A percentile compares a stretch with the other conserved stretches of the same genome.
These are phyloP conservation scores for Liparis tanakae DNA, from an alignment of 2,797 vertebrate species.

Conservation along the genomic window DNA sequence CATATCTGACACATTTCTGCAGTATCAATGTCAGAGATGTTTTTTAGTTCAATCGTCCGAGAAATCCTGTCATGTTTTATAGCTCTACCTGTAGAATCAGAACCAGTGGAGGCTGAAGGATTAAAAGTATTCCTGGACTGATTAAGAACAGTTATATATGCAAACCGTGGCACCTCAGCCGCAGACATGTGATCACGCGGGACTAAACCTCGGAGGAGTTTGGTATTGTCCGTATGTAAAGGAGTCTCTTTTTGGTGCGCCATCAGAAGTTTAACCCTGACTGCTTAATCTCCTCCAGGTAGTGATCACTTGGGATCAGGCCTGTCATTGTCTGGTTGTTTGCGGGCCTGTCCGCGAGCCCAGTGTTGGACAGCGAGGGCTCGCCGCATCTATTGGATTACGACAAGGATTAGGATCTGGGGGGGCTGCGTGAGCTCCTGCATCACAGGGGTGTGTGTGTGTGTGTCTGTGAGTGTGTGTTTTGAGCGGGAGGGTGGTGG, in stretches of 20 bases:
- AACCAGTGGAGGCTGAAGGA: background rate
- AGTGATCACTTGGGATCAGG: too few relatives aligned
- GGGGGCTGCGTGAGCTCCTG: constrained; percentile 61
- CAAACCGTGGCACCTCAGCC: background rate
- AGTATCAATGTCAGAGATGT: too few relatives aligned
- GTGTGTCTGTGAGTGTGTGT: too few relatives aligned
- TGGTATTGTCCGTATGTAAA: background rate
- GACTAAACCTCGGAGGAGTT: background rate
- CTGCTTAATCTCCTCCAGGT: constrained; percentile 36
- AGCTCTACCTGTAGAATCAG: background rate
- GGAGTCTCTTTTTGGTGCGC: background rate
- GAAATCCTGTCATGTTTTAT: background rate
- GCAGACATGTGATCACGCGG: background rate
- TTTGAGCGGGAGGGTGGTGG: constrained; percentile 13
- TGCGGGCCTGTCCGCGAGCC: too few relatives aligned
- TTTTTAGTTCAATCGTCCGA: constrained; percentile 1
- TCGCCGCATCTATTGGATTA: constrained; percentile 96
- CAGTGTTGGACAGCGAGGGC: constrained; percentile 79
- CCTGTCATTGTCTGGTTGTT: constrained; percentile 57
- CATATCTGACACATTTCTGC: constrained; percentile 7
- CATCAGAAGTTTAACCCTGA: constrained; percentile 14
- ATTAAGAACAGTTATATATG: background rate
- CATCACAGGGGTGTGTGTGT: too few relatives aligned
- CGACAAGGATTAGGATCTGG: constrained; percentile 88
- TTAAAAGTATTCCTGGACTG: background rate